Evolutionary conservation across 2,888 invertebrate species (phyloP).

Genomic region (Drosophila falleni): DNA sequence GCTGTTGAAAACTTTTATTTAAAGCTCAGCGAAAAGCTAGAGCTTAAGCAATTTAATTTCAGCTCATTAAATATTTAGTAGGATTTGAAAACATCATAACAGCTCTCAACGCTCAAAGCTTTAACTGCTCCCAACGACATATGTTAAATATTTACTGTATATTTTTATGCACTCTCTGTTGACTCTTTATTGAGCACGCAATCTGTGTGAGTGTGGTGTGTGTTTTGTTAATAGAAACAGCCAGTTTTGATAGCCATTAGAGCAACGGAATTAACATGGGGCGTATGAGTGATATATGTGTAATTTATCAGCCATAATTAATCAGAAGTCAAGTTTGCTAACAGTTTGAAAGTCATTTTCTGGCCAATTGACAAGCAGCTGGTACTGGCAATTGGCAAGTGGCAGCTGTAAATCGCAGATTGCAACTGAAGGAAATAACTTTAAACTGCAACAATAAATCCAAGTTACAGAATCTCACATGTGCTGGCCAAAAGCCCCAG

Average conservation of each 20-base stretch:
- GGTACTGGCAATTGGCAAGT: constrained; percentile 34
- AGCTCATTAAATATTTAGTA: not conserved
- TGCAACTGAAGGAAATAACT: constrained; percentile 50
- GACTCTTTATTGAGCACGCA: constrained; percentile 15
- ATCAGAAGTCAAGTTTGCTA: constrained; percentile 50
- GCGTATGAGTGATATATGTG: constrained; percentile 54
- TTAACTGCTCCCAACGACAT: constrained; percentile 5
- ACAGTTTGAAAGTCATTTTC: constrained; percentile 51
- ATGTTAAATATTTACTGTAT: constrained; percentile 20
- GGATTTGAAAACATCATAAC: not conserved
- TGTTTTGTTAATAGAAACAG: constrained; percentile 7
- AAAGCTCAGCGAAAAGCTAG: not conserved
- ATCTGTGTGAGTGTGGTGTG: constrained; percentile 20
- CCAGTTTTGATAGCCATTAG: constrained; percentile 31
- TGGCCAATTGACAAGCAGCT: constrained; percentile 62
- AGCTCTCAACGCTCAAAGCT: constrained; percentile 2
- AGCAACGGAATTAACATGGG: constrained; percentile 39
- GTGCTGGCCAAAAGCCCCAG: constrained; percentile 35
- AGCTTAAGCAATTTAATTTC: not conserved
- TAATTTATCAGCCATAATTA: constrained; percentile 52
- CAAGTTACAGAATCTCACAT: constrained; percentile 37
- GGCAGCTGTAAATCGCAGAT: constrained; percentile 26
- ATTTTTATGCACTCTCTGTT: constrained; percentile 21
- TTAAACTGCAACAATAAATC: constrained; percentile 70
- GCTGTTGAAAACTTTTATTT: too few species aligned